Base-by-base conservation (phyloP, 2,113 vertebrate species). In the Aramus guarauna region DNA sequence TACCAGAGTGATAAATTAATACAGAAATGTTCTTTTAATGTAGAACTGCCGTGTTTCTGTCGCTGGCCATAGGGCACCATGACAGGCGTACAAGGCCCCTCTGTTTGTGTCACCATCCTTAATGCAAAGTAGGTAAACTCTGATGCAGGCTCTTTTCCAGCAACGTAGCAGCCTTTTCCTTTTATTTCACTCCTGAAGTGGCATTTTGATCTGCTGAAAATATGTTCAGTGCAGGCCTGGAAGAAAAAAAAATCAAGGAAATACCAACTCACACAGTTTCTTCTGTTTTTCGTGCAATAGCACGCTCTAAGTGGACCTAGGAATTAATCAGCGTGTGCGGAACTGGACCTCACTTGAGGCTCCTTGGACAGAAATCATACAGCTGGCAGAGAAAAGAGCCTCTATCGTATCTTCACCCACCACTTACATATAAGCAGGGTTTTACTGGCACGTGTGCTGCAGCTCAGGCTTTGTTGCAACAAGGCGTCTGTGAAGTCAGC, bases 11-110 rank as follows among this genome's bases (percentile, higher is more conserved):
- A 91, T 95, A 95, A 92, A 97, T 97, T 89, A 82, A 96, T 94
- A 94, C n/a, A 97, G 84, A 95, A 96, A 97, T 76, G 53, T 64
- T 82, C 92, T 95, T 95, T 94, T 91, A 85, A 95, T 97, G 91
- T 79, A 83, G 84, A 71, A 5, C 90, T 85, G 89, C 77, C 2
- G 0, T 76, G 77, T 94, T 92, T 73, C 87, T 94, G 89, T 95
- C 87, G 1, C 77, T 73, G 80, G 66, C 73, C 84, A 34, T 5
- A 79, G 89, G 84, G 81, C 53, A 91, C 53, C 17, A 2, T 95
- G 92, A 90, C 89, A 92, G 68, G 74, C 58, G 1, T 15, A 97
- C 87, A 97, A 95, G 86, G 52, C 45, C 50, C 15, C 53, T 95
- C 92, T 97, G 94, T 97, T 90, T 83, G 48, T 96, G 96, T 92